phyloP scores from a whole-genome alignment of 2,888 invertebrate genomes.

The Scelioninae gen. 1 region DNA sequence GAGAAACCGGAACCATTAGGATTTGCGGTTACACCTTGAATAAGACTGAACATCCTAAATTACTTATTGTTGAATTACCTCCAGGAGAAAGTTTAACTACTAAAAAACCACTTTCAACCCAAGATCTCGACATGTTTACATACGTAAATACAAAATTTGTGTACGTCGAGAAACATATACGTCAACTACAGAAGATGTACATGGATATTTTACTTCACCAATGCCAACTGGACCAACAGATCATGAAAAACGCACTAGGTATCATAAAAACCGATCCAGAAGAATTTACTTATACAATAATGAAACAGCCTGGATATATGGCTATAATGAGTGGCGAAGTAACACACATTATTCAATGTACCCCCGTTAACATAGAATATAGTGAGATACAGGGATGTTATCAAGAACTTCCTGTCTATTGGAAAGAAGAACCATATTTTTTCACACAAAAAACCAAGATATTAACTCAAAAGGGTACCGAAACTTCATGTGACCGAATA shows the following conservation, averaged over 20 bases:
- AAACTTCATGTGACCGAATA: neutral
- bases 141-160: constrained; percentile 75
- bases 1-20: constrained; percentile 2
- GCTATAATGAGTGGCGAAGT: constrained; percentile 74
- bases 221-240: constrained; percentile 74
- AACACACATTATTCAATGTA: constrained; percentile 74
- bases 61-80: constrained; percentile 46
- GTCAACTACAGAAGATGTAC: constrained; percentile 68
- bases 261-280: constrained; percentile 72
- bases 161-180: constrained; percentile 73
- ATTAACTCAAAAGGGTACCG: neutral
- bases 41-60: constrained; percentile 63
- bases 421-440: constrained; percentile 1
- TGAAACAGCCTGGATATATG: constrained; percentile 73
- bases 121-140: constrained; percentile 69
- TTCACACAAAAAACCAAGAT: neutral
- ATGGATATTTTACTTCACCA: constrained; percentile 70
- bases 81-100: neutral
- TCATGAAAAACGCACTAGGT: constrained; percentile 72
- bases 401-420: constrained; percentile 49
- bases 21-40: constrained; percentile 31
- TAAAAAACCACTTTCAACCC: neutral
- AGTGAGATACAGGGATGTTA: constrained; percentile 51
- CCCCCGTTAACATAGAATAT: neutral
- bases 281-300: constrained; percentile 71